A percentile compares a stretch with the other conserved stretches of the same genome.
Conservation (phyloP, 1,140 invertebrate species). For the Cepaea nemoralis region DNA sequence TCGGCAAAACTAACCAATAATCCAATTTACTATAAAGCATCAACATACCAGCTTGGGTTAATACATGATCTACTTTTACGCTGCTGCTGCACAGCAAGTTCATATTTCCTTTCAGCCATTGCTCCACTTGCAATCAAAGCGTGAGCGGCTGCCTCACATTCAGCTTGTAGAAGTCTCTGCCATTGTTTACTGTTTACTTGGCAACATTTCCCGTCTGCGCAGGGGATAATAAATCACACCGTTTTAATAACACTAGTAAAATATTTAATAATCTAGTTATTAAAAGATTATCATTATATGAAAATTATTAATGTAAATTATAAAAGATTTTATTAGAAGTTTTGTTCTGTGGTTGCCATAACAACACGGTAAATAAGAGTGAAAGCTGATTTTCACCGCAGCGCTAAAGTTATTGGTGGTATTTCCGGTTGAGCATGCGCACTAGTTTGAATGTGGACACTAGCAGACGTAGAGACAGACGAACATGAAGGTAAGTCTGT, state of each 20-base stretch:
- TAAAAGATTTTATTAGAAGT: no score
- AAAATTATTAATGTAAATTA: no score
- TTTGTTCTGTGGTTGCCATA: neutral
- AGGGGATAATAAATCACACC: no score
- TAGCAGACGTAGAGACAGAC: neutral
- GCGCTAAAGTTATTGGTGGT: no score
- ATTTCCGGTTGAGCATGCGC: conserved; percentile 39
- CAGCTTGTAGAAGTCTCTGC: neutral
- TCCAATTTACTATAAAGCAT: no score
- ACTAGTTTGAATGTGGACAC: neutral
- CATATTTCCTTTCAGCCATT: neutral
- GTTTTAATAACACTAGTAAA: no score
- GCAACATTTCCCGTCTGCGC: neutral
- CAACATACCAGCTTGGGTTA: neutral
- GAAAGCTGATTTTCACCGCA: neutral
- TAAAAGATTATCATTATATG: no score
- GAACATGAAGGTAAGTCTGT: no score
- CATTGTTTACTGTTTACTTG: neutral
- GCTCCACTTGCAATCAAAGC: neutral
- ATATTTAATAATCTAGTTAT: no score
- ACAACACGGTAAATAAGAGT: neutral
- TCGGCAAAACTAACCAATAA: no score
- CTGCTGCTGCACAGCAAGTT: neutral
- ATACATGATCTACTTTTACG: neutral
- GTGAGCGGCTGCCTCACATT: neutral